A percentile compares a stretch with the other conserved stretches of the same genome.
Conservation (phyloP, 2,113 vertebrate species). For the Axis porcinus region DNA sequence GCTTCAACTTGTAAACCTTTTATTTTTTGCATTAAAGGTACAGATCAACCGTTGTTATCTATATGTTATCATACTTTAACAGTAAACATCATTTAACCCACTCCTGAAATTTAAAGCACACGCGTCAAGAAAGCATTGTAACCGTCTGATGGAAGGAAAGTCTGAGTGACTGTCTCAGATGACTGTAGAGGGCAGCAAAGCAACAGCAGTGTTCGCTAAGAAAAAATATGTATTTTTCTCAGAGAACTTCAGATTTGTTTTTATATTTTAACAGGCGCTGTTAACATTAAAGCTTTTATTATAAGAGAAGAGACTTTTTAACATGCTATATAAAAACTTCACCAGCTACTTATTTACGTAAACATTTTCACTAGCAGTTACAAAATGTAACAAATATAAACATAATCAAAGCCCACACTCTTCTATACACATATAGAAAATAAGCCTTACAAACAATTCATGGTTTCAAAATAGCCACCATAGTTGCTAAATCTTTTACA, state of each 20-base stretch:
- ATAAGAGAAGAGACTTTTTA: not conserved
- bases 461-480: constrained; percentile 8
- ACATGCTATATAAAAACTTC: not conserved
- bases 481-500: not conserved
- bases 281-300: constrained; percentile 27
- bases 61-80: not conserved
- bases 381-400: not conserved
- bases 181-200: constrained; percentile 76
- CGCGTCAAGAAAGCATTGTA: not conserved
- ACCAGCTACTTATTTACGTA: not conserved
- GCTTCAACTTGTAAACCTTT: not conserved
- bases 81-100: constrained; percentile 30
- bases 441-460: not conserved
- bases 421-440: not conserved
- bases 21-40: not conserved
- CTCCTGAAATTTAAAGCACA: constrained; percentile 11
- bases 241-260: constrained; percentile 18
- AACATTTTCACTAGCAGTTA: constrained; percentile 32
- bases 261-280: constrained; percentile 12
- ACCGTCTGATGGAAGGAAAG: not conserved
- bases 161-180: not conserved
- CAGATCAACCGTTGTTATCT: not conserved
- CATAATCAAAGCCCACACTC: not conserved
- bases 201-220: constrained; percentile 27
- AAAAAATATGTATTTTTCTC: not conserved